phyloP scores from a whole-genome alignment of 2,797 vertebrate species.

The Sphaeramia orbicularis region DNA sequence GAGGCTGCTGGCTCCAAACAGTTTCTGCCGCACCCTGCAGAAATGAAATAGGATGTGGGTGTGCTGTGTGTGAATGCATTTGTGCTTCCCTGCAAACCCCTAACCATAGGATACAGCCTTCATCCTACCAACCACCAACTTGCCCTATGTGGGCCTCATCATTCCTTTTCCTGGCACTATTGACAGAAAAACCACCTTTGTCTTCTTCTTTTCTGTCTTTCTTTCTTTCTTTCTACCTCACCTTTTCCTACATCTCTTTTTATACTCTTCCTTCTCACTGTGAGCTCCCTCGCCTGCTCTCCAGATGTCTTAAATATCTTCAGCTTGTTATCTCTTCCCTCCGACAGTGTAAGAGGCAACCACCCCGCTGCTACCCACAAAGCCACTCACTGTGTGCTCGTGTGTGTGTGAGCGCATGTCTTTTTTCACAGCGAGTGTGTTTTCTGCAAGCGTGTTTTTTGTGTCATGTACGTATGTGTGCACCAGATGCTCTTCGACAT shows the following conservation, averaged over 20 bases:
- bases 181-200: slow-evolving; percentile 20
- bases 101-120: slow-evolving; percentile 57
- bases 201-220: not conserved
- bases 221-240: slow-evolving; percentile 6
- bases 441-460: slow-evolving; percentile 1
- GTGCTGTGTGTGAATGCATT: slow-evolving; percentile 2
- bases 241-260: slow-evolving; percentile 4
- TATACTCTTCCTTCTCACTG: slow-evolving; percentile 4
- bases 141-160: slow-evolving; percentile 43
- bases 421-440: slow-evolving; percentile 8
- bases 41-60: slow-evolving; percentile 48
- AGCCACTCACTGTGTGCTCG: slow-evolving; percentile 10
- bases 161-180: slow-evolving; percentile 37
- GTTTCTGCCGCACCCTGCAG: slow-evolving; percentile 61
- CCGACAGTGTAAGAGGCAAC: slow-evolving; percentile 34
- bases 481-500: slow-evolving; percentile 1
- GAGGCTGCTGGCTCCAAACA: slow-evolving; percentile 58
- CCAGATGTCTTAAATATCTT: slow-evolving; percentile 57
- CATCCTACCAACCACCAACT: slow-evolving; percentile 25
- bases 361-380: slow-evolving; percentile 31
- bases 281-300: slow-evolving; percentile 40
- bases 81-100: slow-evolving; percentile 40
- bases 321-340: slow-evolving; percentile 60
- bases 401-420: not conserved
- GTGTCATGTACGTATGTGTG: not conserved